A percentile compares a stretch with the other conserved stretches of the same genome.
phyloP scores from a whole-genome alignment of 2,113 vertebrate genomes.

The Percopsis transmontana region DNA sequence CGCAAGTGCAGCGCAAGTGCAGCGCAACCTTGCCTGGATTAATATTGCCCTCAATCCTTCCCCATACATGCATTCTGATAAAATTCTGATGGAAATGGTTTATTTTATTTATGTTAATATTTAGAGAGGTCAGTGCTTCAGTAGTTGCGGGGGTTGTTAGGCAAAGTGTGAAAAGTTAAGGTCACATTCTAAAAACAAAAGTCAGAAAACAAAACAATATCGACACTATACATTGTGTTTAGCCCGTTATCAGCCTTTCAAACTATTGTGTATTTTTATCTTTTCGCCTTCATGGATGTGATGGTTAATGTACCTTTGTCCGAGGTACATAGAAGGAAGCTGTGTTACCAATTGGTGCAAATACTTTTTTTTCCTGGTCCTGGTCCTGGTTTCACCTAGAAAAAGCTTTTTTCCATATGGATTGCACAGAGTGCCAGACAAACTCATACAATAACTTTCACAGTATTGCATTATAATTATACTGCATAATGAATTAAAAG shows the following conservation, averaged over 20 bases:
- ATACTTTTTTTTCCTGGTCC: conserved; percentile 21
- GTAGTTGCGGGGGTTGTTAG: conserved; percentile 52
- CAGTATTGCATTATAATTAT: no score
- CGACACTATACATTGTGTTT: conserved; percentile 30
- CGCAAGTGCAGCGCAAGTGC: conserved; percentile 29
- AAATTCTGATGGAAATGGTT: conserved; percentile 28
- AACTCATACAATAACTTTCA: conserved; percentile 14
- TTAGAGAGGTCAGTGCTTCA: conserved; percentile 58
- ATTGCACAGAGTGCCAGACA: conserved; percentile 8
- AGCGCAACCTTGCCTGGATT: conserved; percentile 36
- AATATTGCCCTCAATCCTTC: conserved; percentile 26
- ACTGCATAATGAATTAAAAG: no score
- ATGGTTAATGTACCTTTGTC: no score
- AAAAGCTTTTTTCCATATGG: conserved; percentile 43
- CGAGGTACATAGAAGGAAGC: not conserved
- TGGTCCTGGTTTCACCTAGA: conserved; percentile 15
- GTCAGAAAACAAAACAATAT: conserved; percentile 45
- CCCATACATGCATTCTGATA: conserved; percentile 13
- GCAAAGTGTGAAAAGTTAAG: conserved; percentile 45
- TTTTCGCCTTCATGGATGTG: not conserved
- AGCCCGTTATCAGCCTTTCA: conserved; percentile 38
- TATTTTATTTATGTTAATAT: conserved; percentile 62
- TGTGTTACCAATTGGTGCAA: conserved; percentile 37
- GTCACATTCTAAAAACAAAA: conserved; percentile 47
- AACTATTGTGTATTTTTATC: not conserved